Conservation (phyloP, 2,113 vertebrate genomes). For the Silurus glanis region DNA sequence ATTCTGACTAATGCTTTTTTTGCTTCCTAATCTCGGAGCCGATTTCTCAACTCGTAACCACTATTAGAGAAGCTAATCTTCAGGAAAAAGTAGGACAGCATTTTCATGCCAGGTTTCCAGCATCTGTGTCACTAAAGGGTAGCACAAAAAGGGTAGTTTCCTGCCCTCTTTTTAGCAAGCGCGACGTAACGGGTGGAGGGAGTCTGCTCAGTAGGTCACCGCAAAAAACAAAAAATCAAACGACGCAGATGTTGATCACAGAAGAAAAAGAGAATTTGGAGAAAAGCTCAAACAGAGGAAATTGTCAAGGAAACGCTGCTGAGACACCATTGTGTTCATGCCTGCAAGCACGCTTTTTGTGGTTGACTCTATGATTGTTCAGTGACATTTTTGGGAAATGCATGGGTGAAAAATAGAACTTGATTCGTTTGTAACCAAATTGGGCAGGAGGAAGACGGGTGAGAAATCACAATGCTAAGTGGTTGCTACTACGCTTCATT, state of each 20-base stretch:
- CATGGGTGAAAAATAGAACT: background rate
- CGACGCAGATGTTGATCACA: constrained; percentile 15
- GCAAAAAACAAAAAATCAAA: constrained; percentile 31
- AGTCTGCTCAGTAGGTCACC: constrained; percentile 36
- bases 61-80: constrained; percentile 1
- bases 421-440: no score
- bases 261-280: constrained; percentile 18
- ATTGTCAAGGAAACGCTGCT: background rate
- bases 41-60: background rate
- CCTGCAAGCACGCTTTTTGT: background rate
- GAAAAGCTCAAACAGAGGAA: constrained; percentile 25
- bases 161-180: background rate
- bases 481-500: background rate
- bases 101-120: background rate
- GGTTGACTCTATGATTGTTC: background rate
- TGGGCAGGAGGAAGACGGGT: background rate
- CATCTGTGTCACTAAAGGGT: constrained; percentile 17
- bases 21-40: background rate
- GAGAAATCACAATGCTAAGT: background rate
- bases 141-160: background rate
- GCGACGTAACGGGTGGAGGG: constrained; percentile 23
- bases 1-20: constrained; percentile 7
- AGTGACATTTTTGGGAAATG: background rate
- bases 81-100: background rate
- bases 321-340: constrained; percentile 11